These are phyloP conservation scores for Cerastis rubricosa DNA, from an alignment of 2,888 invertebrate species.

Conservation along the genomic window DNA sequence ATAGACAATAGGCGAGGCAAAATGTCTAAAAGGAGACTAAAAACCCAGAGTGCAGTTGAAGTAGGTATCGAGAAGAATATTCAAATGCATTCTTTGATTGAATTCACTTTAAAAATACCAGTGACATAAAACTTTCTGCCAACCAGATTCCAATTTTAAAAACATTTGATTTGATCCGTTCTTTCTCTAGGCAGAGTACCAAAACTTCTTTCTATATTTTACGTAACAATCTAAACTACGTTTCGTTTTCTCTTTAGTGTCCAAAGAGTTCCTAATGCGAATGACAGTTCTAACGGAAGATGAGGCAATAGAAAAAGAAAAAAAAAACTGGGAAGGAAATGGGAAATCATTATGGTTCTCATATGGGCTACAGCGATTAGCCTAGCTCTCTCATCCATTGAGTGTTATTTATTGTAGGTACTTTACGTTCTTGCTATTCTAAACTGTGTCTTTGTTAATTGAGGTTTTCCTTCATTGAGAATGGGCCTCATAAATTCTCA, in stretches of 20 bases:
- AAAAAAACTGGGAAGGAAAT: constrained; percentile 44
- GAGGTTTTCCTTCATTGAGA: background rate
- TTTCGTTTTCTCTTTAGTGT: constrained; percentile 32
- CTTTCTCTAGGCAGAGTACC: constrained; percentile 11
- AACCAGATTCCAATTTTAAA: constrained; percentile 17
- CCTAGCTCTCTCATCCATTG: constrained; percentile 37
- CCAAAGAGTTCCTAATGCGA: constrained; percentile 21
- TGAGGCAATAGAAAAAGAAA: constrained; percentile 24
- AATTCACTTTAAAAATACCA: background rate
- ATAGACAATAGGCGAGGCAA: background rate
- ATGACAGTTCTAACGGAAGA: constrained; percentile 31
- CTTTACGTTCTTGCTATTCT: constrained; percentile 26
- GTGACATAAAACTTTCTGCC: constrained; percentile 26
- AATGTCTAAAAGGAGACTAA: background rate
- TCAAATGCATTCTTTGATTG: background rate
- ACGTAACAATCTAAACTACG: constrained; percentile 24
- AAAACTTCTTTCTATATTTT: constrained; percentile 32
- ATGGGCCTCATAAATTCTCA: background rate
- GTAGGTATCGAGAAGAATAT: background rate
- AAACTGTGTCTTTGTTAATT: constrained; percentile 13
- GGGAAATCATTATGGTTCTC: constrained; percentile 52
- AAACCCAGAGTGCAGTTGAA: too few species aligned
- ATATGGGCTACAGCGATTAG: constrained; percentile 44
- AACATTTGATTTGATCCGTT: background rate
- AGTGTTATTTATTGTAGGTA: constrained; percentile 28